A percentile compares a stretch with the other conserved stretches of the same genome.
Evolutionary conservation across 2,888 invertebrate species (phyloP).

Genomic region (Nebria brevicollis): DNA sequence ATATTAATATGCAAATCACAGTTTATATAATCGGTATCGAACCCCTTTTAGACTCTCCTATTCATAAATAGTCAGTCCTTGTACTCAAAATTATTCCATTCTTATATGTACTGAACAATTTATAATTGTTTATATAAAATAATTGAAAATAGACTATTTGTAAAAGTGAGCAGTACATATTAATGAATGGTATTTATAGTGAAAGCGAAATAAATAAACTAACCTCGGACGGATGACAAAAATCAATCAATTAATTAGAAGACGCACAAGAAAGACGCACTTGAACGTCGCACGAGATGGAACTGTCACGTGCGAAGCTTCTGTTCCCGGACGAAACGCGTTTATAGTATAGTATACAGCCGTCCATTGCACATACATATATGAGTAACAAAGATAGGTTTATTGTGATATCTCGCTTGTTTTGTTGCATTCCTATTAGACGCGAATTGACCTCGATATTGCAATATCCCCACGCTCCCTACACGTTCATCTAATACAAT

Average conservation of each 20-base stretch:
- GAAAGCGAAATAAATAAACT: background rate
- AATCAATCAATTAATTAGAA: background rate
- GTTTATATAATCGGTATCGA: background rate
- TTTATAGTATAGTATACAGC: background rate
- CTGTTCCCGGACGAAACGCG: background rate
- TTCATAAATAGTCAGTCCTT: background rate
- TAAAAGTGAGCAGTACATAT: background rate
- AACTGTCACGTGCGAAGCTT: conserved; percentile 4
- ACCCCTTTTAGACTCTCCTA: background rate
- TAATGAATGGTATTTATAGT: no score
- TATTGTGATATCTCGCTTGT: background rate
- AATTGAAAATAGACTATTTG: background rate
- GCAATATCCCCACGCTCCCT: conserved; percentile 26
- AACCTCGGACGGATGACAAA: background rate
- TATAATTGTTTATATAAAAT: background rate
- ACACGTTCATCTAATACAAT: conserved; percentile 5
- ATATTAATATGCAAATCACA: background rate
- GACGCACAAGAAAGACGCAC: background rate
- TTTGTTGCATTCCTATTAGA: conserved; percentile 33
- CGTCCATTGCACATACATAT: background rate
- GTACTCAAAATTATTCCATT: background rate
- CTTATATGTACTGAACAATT: background rate
- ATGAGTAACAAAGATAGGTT: background rate
- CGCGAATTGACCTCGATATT: conserved; percentile 40
- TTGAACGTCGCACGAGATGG: background rate